A percentile compares a stretch with the other conserved stretches of the same genome.
Conservation (phyloP, 1,140 invertebrate genomes). For the Drosophila aff. region DNA sequence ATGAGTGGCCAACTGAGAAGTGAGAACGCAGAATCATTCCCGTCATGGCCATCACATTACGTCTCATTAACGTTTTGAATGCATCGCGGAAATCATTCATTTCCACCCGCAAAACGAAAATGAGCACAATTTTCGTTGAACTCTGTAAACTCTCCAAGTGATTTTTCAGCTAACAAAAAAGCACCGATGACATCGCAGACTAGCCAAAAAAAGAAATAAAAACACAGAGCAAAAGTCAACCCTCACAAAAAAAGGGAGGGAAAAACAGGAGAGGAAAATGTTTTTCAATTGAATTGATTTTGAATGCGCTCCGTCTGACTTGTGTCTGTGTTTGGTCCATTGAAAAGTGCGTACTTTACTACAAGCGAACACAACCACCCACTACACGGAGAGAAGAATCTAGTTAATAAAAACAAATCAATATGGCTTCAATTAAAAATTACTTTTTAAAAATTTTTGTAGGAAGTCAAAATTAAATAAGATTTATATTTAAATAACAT, state of each 20-base stretch:
- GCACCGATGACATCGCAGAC: constrained; percentile 39
- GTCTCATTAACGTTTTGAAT: constrained; percentile 76
- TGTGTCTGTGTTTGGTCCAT: constrained; percentile 64
- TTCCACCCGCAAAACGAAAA: constrained; percentile 66
- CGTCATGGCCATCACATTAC: constrained; percentile 77
- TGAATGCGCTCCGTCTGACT: constrained; percentile 71
- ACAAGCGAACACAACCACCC: constrained; percentile 5
- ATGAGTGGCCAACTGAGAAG: constrained; percentile 19
- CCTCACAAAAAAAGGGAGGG: constrained; percentile 15
- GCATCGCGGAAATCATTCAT: constrained; percentile 74
- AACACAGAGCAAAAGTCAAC: constrained; percentile 34
- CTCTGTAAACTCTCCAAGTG: constrained; percentile 64
- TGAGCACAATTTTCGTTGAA: constrained; percentile 54
- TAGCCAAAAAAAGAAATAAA: constrained; percentile 10
- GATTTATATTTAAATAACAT: background rate
- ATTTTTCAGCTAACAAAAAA: constrained; percentile 55
- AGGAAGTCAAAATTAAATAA: background rate
- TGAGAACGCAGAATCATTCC: constrained; percentile 28
- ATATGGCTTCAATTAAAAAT: background rate
- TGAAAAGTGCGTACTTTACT: constrained; percentile 70
- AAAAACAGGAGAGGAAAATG: constrained; percentile 52
- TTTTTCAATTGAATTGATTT: constrained; percentile 82
- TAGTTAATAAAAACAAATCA: background rate
- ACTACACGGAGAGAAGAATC: constrained; percentile 3
- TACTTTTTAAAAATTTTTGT: background rate